These are phyloP conservation scores for Lithophane socia DNA, from an alignment of 2,888 invertebrate genomes.

Conservation along the genomic window DNA sequence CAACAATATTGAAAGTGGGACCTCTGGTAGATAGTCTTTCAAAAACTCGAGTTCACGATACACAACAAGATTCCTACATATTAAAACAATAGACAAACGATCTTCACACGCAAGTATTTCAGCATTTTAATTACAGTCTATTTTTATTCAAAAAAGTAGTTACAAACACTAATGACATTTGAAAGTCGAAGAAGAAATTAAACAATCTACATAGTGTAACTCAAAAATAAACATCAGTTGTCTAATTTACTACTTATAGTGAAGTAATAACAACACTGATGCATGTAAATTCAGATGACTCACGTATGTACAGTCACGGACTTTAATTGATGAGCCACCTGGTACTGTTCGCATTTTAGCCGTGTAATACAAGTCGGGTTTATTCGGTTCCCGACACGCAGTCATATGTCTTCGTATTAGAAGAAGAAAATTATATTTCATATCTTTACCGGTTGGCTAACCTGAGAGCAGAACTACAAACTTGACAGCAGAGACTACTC, in stretches of 20 bases:
- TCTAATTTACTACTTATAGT: slow-evolving; percentile 1
- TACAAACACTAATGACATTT: neutral
- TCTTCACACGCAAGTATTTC: slow-evolving; percentile 33
- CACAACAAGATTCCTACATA: neutral
- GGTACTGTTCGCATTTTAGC: no score
- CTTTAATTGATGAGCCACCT: no score
- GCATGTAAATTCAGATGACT: slow-evolving; percentile 24
- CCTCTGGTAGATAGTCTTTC: neutral
- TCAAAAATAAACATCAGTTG: neutral
- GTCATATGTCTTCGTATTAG: no score
- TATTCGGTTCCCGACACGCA: no score
- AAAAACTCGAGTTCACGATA: slow-evolving; percentile 2
- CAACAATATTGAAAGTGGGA: neutral
- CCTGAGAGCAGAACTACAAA: no score
- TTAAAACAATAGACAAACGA: slow-evolving; percentile 29
- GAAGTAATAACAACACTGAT: slow-evolving; percentile 4
- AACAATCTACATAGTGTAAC: neutral
- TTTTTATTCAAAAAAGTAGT: slow-evolving; percentile 7
- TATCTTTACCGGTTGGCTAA: no score
- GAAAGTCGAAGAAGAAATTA: slow-evolving; percentile 28
- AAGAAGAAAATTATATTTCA: no score
- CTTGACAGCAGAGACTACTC: no score
- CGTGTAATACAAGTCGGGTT: no score
- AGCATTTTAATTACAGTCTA: slow-evolving; percentile 29
- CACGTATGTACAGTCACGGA: no score